These are phyloP conservation scores for Pangasianodon gigas DNA, from an alignment of 2,113 vertebrate species.

Conservation along the genomic window DNA sequence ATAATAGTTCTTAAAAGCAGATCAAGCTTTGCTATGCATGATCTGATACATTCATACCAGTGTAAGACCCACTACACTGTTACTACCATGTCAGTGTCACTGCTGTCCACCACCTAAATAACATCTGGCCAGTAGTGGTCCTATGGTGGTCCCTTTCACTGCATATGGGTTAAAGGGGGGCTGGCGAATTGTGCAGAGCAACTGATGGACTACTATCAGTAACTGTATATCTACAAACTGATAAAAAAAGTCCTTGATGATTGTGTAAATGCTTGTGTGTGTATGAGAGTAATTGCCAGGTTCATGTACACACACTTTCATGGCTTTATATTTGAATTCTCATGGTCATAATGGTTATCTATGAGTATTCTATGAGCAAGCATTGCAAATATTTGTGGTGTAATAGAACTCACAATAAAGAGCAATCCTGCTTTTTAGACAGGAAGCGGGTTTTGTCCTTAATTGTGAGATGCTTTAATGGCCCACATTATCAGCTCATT, in stretches of 20 bases:
- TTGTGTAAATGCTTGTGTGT: constrained; percentile 21
- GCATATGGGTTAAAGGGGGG: not conserved
- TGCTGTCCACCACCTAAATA: not conserved
- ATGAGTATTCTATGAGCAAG: constrained; percentile 14
- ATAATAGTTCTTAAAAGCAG: not conserved
- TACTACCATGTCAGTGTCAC: not conserved
- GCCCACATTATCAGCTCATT: constrained; percentile 20
- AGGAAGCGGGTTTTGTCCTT: constrained; percentile 23
- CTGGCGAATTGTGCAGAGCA: not conserved
- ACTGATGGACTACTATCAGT: not conserved
- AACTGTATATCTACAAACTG: not conserved
- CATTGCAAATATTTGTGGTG: constrained; percentile 19
- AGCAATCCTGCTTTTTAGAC: constrained; percentile 28
- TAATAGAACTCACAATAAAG: constrained; percentile 18
- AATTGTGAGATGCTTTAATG: constrained; percentile 32
- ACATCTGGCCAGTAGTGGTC: not conserved
- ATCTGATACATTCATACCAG: not conserved
- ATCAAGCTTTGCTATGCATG: not conserved
- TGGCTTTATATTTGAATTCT: not conserved
- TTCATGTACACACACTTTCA: not conserved
- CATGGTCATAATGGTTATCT: not conserved
- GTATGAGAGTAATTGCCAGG: not conserved
- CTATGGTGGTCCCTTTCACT: not conserved
- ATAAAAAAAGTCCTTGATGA: not conserved
- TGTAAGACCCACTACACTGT: not conserved